Base-by-base conservation (phyloP, 2,888 invertebrate genomes). In the Ischnura elegans region DNA sequence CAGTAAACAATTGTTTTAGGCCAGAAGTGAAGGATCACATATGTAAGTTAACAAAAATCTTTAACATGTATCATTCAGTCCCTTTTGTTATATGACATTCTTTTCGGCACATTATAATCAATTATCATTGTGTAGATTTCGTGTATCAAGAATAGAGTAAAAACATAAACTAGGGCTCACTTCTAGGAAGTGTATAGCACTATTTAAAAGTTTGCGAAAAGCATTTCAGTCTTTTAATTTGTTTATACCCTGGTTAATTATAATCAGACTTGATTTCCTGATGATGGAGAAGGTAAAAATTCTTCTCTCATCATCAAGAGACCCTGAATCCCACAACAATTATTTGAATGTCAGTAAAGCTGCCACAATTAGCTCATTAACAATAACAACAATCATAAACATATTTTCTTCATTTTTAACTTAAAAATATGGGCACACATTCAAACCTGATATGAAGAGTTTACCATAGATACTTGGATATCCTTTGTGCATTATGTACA, bases 91-190 rank as follows among this genome's bases (percentile, higher is more conserved):
- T n/a, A 61, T 43, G 16, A n/a, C 51, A 61, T 43, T 61, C 13
- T 21, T 13, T 10, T 61, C 43, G n/a, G 61, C 45, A 66, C 36
- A 47, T 43, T 42, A 43, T 61, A 66, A 42, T 66, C n/a, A 61
- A 90, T 42, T 66, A 43, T 90, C 13, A 90, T n/a, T 86, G 19
- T 61, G 43, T 90, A 90, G 90, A 66, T 90, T 43, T 43, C 29
- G 43, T 90, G 25, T 90, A 90, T 90, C 90, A 90, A 90, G 90
- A 90, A 90, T 90, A 90, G 90, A 90, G 42, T 61, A 61, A 61
- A 43, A 61, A 61, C 61, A 43, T 36, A 43, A 90, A 90, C 42
- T 76, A 36, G 76, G 16, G 29, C 25, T 76, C 76, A 76, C 90
- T 90, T 61, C 61, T 29, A n/a, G 87, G 90, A 90, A 90, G 90